Evolutionary conservation across 2,113 vertebrate species (phyloP).

Genomic region (Micronycteris hirsuta): DNA sequence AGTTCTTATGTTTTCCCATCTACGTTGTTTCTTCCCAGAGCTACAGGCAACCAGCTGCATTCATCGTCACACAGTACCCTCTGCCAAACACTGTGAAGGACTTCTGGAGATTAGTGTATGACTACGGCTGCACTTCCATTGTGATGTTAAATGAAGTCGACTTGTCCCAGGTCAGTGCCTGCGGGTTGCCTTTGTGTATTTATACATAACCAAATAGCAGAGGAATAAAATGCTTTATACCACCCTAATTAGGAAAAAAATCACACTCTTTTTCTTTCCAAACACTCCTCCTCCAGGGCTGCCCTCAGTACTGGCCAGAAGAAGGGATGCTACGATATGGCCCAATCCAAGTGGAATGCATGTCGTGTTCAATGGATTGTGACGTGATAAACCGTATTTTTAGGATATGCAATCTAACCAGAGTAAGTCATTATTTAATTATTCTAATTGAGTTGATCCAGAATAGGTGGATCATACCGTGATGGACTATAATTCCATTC

Average conservation of each 20-base stretch:
- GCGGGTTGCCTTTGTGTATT: neutral
- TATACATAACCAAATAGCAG: neutral
- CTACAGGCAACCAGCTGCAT: constrained; percentile 97
- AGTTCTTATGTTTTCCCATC: constrained; percentile 16
- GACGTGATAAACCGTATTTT: constrained; percentile 97
- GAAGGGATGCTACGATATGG: constrained; percentile 96
- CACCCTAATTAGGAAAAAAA: neutral
- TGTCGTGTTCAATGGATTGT: constrained; percentile 98
- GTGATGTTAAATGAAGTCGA: constrained; percentile 99
- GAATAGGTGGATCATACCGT: neutral
- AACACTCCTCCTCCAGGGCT: constrained; percentile 83
- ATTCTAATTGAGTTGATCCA: neutral
- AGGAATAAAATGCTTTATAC: neutral
- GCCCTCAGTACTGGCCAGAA: constrained; percentile 98
- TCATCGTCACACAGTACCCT: constrained; percentile 98
- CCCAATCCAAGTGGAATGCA: constrained; percentile 97
- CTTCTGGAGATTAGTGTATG: constrained; percentile 99
- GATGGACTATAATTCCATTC: neutral
- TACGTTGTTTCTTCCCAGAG: constrained; percentile 84
- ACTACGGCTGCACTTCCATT: constrained; percentile 97
- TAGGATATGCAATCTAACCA: constrained; percentile 98
- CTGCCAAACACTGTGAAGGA: constrained; percentile 98
- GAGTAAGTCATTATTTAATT: constrained; percentile 83
- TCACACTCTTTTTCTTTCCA: constrained; percentile 18
- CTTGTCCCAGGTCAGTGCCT: constrained; percentile 91